phyloP scores from a whole-genome alignment of 2,888 invertebrate species.

The Idaea dimidiata region DNA sequence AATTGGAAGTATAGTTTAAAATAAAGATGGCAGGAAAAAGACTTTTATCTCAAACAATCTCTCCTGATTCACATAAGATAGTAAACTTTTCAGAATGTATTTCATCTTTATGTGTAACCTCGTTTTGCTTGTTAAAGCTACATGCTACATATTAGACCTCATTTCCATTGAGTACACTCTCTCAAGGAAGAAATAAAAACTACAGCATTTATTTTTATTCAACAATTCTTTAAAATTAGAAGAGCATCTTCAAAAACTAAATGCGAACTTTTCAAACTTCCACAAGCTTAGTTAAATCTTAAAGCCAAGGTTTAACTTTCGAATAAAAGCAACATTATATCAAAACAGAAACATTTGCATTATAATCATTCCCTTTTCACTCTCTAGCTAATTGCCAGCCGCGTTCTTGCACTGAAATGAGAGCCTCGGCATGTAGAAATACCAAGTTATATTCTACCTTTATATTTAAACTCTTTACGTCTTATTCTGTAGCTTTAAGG shows the following conservation, averaged over 20 bases:
- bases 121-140: too few species aligned
- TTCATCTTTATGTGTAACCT: too few species aligned
- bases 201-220: too few species aligned
- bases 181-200: too few species aligned
- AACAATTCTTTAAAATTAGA: not conserved
- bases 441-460: not conserved
- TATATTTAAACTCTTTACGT: not conserved
- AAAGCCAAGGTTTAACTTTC: conserved; percentile 4
- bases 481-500: not conserved
- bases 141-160: too few species aligned
- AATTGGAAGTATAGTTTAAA: too few species aligned
- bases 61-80: too few species aligned
- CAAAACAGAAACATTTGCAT: conserved; percentile 37
- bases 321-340: conserved; percentile 19
- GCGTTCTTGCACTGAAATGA: conserved; percentile 56
- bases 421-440: conserved; percentile 31
- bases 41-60: too few species aligned
- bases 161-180: too few species aligned
- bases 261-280: conserved; percentile 2
- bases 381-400: conserved; percentile 63
- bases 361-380: conserved; percentile 44
- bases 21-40: too few species aligned
- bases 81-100: too few species aligned
- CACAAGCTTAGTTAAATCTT: not conserved
- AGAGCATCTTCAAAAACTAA: not conserved